Evolutionary conservation across 2,113 vertebrate genomes (phyloP).

Genomic region (Chaetops frenatus): DNA sequence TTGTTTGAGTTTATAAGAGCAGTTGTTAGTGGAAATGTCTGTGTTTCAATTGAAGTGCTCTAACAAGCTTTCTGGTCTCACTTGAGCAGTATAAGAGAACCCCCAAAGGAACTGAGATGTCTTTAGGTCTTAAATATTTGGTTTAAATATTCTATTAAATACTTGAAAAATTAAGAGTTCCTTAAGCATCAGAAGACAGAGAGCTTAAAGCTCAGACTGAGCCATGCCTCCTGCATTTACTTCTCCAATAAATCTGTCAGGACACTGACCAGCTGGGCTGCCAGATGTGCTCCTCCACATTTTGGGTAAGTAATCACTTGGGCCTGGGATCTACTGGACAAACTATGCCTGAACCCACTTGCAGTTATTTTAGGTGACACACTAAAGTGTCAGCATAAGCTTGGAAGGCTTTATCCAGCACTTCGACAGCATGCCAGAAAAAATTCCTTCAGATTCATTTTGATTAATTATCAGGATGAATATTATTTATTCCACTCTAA

Average conservation of each 20-base stretch:
- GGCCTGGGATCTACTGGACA: neutral
- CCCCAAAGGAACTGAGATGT: neutral
- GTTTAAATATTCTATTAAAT: neutral
- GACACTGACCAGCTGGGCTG: neutral
- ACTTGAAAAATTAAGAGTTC: neutral
- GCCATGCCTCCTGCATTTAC: neutral
- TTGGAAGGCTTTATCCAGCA: neutral
- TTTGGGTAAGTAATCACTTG: neutral
- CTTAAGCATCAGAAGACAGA: neutral
- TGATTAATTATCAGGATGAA: neutral
- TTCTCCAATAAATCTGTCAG: neutral
- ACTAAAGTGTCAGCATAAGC: neutral
- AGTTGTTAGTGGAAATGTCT: conserved; percentile 3
- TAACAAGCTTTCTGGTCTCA: neutral
- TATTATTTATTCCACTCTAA: neutral
- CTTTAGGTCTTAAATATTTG: neutral
- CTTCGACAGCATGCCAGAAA: neutral
- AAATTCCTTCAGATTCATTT: neutral
- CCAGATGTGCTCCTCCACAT: neutral
- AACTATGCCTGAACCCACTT: neutral
- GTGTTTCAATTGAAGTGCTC: conserved; percentile 13
- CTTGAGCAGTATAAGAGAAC: neutral
- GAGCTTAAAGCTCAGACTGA: neutral
- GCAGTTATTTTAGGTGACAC: neutral
- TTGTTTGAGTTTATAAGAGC: conserved; percentile 8